Evolutionary conservation across 2,113 vertebrate species (phyloP).

Genomic region (Capreolus pygargus): DNA sequence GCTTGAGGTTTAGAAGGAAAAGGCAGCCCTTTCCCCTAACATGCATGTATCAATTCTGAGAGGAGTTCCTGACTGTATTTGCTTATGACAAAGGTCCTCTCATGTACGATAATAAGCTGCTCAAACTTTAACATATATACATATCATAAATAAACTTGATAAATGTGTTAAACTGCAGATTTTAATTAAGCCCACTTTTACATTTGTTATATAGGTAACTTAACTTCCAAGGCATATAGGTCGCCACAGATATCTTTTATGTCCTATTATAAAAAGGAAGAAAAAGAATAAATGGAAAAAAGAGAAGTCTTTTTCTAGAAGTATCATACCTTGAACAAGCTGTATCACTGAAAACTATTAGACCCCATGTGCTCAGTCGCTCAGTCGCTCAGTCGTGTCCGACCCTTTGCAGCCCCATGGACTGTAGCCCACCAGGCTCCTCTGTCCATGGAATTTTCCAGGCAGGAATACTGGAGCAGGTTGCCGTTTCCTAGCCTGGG

Average conservation of each 20-base stretch:
- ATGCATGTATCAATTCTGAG: neutral
- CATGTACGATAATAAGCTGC: neutral
- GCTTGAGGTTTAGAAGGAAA: neutral
- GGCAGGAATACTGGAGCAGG: neutral
- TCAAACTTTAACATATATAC: neutral
- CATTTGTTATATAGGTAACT: neutral
- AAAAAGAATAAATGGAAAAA: neutral
- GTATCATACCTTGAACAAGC: neutral
- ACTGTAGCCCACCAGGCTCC: neutral
- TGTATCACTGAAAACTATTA: neutral
- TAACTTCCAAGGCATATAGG: neutral
- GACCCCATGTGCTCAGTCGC: fast-evolving
- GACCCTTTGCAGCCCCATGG: neutral
- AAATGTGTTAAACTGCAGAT: neutral
- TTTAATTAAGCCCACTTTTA: neutral
- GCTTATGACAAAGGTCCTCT: neutral
- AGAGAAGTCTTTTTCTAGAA: neutral
- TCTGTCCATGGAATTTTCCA: neutral
- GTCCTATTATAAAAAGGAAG: neutral
- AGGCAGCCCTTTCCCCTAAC: neutral
- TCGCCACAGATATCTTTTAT: neutral
- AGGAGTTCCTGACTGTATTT: neutral
- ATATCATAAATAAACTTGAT: neutral
- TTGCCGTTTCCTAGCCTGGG: neutral
- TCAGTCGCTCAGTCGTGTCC: neutral